phyloP scores from a whole-genome alignment of 1,140 invertebrate genomes.

The Stenopsyche tienmushanensis region DNA sequence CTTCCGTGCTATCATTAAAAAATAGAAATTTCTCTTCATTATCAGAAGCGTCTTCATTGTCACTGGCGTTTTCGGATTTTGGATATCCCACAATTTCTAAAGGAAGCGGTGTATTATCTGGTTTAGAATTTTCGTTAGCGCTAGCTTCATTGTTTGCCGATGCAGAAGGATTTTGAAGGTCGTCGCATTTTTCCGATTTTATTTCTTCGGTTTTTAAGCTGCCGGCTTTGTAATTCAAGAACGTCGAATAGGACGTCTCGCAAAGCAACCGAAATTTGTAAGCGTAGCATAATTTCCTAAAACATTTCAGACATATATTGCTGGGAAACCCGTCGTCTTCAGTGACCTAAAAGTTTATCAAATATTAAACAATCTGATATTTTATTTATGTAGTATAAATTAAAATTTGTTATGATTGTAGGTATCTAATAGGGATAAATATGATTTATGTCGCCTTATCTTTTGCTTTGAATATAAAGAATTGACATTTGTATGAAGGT shows the following conservation, averaged over 20 bases:
- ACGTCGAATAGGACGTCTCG: conserved; percentile 27
- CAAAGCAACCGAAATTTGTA: conserved; percentile 43
- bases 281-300: conserved; percentile 41
- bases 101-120: neutral
- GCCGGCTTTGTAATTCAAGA: conserved; percentile 31
- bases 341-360: conserved; percentile 36
- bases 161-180: neutral
- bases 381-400: no score
- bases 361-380: conserved; percentile 1
- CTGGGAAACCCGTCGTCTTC: conserved; percentile 40
- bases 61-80: neutral
- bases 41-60: neutral
- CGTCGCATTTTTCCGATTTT: conserved; percentile 27
- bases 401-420: no score
- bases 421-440: conserved; percentile 1
- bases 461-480: no score
- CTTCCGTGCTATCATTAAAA: neutral
- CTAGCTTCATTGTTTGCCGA: neutral
- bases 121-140: no score
- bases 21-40: neutral
- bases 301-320: conserved; percentile 42
- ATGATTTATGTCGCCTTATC: no score
- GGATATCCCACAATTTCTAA: neutral
- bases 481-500: neutral
- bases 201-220: conserved; percentile 22